Evolutionary conservation across 2,888 invertebrate species (phyloP).

Genomic region (Andricus curvator): DNA sequence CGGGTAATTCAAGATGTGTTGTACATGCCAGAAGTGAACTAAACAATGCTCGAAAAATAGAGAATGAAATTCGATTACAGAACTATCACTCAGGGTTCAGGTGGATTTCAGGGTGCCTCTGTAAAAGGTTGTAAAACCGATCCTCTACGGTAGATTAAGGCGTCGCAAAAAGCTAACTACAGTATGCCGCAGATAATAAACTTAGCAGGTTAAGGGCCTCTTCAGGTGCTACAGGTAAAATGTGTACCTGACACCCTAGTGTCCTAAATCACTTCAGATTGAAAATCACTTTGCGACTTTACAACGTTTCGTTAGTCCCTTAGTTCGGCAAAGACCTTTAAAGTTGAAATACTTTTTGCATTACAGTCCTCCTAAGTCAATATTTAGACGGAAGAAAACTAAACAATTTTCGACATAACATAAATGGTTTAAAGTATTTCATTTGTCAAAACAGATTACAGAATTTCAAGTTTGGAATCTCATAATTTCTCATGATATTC

Average conservation of each 20-base stretch:
- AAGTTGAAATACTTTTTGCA: not conserved
- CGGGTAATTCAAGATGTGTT: no score
- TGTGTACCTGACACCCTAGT: slow-evolving; percentile 13
- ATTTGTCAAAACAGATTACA: not conserved
- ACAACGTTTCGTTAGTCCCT: slow-evolving; percentile 5
- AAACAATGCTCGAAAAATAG: not conserved
- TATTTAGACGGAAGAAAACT: not conserved
- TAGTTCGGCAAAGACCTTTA: not conserved
- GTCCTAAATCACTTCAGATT: slow-evolving; percentile 39
- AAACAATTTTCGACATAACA: not conserved
- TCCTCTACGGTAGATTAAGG: slow-evolving; percentile 63
- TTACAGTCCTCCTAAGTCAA: not conserved
- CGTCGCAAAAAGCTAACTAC: slow-evolving; percentile 56
- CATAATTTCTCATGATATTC: not conserved
- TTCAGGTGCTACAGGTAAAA: slow-evolving; percentile 26
- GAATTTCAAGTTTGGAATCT: not conserved
- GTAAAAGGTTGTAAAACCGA: slow-evolving; percentile 50
- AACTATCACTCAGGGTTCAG: not conserved
- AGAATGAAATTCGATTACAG: not conserved
- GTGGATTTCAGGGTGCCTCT: slow-evolving; percentile 36
- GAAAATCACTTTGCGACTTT: slow-evolving; percentile 39
- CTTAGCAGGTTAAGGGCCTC: slow-evolving; percentile 62
- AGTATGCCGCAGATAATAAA: slow-evolving; percentile 64
- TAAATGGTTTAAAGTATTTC: not conserved
- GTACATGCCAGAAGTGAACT: not conserved